Conservation (phyloP, 2,113 vertebrate genomes). For the Pandion haliaetus region DNA sequence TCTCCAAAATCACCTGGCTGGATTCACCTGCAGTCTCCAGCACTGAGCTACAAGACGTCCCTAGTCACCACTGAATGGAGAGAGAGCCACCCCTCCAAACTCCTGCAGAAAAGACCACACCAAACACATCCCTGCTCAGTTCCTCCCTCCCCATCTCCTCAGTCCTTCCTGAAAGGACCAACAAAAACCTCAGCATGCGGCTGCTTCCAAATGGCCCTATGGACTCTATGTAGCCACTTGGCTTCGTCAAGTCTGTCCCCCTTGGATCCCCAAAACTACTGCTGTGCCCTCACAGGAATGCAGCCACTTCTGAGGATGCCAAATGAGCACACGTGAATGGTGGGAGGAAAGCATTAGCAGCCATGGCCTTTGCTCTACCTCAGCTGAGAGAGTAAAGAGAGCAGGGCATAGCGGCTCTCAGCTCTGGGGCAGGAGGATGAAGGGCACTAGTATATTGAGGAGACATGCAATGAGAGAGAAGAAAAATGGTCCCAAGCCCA, state of each 20-base stretch:
- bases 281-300: not conserved
- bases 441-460: not conserved
- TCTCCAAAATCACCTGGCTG: not conserved
- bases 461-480: not conserved
- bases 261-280: not conserved
- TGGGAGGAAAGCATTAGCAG: not conserved
- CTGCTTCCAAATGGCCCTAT: not conserved
- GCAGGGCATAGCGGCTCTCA: too few species aligned
- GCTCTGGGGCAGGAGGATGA: not conserved
- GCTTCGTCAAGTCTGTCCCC: not conserved
- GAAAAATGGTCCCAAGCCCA: not conserved
- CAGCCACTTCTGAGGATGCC: not conserved
- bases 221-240: not conserved
- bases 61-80: not conserved
- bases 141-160: not conserved
- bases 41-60: not conserved
- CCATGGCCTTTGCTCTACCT: not conserved
- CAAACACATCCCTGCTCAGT: not conserved
- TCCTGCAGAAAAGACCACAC: not conserved
- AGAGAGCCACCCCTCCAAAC: not conserved
- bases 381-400: not conserved
- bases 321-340: not conserved
- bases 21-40: not conserved
- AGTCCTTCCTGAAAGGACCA: not conserved
- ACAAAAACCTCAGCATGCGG: too few species aligned